A percentile compares a stretch with the other conserved stretches of the same genome.
These are phyloP conservation scores for Platyscapa corneri DNA, from an alignment of 1,140 invertebrate species.

Conservation along the genomic window DNA sequence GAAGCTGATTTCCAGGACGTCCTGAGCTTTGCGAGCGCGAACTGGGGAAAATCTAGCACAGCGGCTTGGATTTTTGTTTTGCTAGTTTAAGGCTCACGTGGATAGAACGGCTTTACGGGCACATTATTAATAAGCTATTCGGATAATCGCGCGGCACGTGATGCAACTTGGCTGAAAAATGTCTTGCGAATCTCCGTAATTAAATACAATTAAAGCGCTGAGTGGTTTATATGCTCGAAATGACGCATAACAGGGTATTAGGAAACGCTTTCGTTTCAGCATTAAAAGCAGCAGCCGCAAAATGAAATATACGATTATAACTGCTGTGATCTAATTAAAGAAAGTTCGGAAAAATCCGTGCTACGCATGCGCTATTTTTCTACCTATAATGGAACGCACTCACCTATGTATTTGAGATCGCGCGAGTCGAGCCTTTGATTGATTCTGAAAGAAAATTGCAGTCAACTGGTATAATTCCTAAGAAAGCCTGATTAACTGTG, in stretches of 20 bases:
- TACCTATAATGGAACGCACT: background rate
- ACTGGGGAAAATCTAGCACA: background rate
- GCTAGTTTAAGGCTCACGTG: background rate
- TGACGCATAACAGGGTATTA: background rate
- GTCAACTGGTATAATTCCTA: background rate
- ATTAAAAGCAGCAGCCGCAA: background rate
- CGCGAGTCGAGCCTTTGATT: background rate
- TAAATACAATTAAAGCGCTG: slow-evolving; percentile 31
- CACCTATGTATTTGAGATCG: background rate
- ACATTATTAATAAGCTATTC: slow-evolving; percentile 23
- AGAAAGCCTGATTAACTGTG: background rate
- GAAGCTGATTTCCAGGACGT: background rate
- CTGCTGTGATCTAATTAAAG: slow-evolving; percentile 8
- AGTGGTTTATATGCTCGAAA: slow-evolving; percentile 4
- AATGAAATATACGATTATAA: background rate
- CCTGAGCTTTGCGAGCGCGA: background rate
- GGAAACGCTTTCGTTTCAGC: slow-evolving; percentile 2
- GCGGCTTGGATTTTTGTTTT: background rate
- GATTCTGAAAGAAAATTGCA: background rate
- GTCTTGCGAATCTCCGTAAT: slow-evolving; percentile 10
- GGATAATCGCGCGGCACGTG: slow-evolving; percentile 6
- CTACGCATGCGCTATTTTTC: background rate
- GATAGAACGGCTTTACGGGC: background rate
- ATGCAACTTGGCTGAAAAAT: slow-evolving; percentile 19
- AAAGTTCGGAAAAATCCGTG: slow-evolving; percentile 5